A percentile compares a stretch with the other conserved stretches of the same genome.
Conservation (phyloP, 2,888 invertebrate genomes). For the Ligdia adustata region DNA sequence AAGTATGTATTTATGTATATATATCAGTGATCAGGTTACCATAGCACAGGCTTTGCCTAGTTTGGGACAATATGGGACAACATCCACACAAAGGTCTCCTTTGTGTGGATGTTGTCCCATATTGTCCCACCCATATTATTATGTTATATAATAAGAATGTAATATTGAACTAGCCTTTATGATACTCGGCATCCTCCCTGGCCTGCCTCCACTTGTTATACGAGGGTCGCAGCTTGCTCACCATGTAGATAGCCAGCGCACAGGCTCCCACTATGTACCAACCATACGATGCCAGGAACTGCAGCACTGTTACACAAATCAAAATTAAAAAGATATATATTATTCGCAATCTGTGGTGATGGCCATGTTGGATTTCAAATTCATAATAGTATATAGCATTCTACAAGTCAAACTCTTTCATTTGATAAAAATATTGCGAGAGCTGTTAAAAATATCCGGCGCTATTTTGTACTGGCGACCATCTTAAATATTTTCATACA, state of each 20-base stretch:
- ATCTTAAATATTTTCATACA: too few species aligned
- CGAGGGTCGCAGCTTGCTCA: slow-evolving; percentile 42
- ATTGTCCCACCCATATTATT: not conserved
- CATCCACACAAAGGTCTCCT: not conserved
- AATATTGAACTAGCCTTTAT: slow-evolving; percentile 53
- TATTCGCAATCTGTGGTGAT: not conserved
- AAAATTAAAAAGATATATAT: too few species aligned
- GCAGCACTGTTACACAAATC: slow-evolving; percentile 56
- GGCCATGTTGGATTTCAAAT: not conserved
- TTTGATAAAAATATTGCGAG: too few species aligned
- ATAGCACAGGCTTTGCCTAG: too few species aligned
- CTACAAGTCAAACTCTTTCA: too few species aligned
- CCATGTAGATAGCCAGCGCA: slow-evolving; percentile 32
- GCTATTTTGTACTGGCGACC: not conserved
- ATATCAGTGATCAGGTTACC: too few species aligned
- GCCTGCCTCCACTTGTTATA: slow-evolving; percentile 53
- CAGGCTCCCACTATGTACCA: slow-evolving; percentile 58
- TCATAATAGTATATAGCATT: too few species aligned
- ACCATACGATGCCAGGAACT: slow-evolving; percentile 60
- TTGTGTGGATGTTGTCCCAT: not conserved
- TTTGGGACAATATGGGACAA: too few species aligned
- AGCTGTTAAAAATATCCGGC: too few species aligned
- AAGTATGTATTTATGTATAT: too few species aligned
- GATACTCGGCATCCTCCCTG: slow-evolving; percentile 63
- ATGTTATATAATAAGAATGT: not conserved